phyloP scores from a whole-genome alignment of 2,113 vertebrate genomes.

The Suricata suricatta region DNA sequence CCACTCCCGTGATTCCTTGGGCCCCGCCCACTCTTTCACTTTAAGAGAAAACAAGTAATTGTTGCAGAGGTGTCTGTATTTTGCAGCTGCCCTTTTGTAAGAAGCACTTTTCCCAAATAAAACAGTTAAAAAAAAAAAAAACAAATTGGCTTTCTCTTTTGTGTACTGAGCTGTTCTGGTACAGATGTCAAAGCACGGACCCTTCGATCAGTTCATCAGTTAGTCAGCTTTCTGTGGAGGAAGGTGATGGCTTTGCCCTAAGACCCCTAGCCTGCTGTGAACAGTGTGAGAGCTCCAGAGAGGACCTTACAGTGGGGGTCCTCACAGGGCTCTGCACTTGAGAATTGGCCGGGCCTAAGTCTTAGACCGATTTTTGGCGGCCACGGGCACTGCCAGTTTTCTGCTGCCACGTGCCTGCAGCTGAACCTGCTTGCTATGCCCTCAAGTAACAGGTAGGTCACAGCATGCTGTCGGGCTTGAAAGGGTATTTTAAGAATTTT shows the following conservation, averaged over 20 bases:
- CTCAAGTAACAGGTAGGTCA: neutral
- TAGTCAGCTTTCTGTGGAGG: neutral
- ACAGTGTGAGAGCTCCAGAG: neutral
- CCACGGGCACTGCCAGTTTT: neutral
- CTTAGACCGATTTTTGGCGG: neutral
- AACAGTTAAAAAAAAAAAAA: conserved; percentile 81
- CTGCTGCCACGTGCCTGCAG: rapidly evolving
- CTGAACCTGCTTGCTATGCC: neutral
- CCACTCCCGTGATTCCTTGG: conserved; percentile 82
- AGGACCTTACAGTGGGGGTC: neutral
- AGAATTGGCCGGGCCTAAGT: neutral
- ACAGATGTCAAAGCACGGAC: neutral
- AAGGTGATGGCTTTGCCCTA: neutral
- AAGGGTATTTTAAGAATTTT: neutral
- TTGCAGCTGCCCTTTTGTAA: conserved; percentile 91
- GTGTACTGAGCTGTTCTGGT: neutral
- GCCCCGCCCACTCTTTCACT: conserved; percentile 82
- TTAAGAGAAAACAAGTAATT: conserved; percentile 85
- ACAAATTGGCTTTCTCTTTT: conserved; percentile 52
- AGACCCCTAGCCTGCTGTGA: neutral
- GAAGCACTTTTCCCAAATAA: conserved; percentile 91
- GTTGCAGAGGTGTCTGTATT: conserved; percentile 87
- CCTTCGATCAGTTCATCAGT: neutral
- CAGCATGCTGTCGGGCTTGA: neutral
- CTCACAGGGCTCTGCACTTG: rapidly evolving